These are phyloP conservation scores for Phalacrocorax carbo DNA, from an alignment of 2,113 vertebrate genomes.

Conservation along the genomic window DNA sequence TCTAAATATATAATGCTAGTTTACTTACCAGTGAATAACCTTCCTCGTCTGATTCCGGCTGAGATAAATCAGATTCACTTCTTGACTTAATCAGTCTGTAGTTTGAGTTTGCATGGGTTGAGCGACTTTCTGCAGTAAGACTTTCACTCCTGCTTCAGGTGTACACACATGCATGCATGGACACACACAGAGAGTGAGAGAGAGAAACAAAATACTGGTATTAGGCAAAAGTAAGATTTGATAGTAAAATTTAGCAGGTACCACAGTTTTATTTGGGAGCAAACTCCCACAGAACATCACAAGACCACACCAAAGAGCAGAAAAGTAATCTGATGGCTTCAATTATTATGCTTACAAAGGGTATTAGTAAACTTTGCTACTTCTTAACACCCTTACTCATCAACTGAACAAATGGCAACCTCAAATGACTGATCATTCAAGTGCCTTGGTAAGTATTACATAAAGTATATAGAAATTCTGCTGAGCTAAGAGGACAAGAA, in stretches of 20 bases:
- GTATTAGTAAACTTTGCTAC: not conserved
- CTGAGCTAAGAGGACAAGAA: not conserved
- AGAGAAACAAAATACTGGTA: not conserved
- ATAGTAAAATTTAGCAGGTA: not conserved
- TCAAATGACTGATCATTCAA: not conserved
- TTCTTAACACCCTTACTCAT: not conserved
- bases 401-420: not conserved
- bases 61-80: slow-evolving; percentile 96
- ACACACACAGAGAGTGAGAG: not conserved
- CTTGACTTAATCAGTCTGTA: slow-evolving; percentile 93
- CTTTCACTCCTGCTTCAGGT: slow-evolving; percentile 88
- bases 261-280: not conserved
- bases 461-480: not conserved
- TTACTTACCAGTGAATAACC: slow-evolving; percentile 85
- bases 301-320: not conserved
- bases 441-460: not conserved
- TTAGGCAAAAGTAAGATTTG: not conserved
- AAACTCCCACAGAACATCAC: not conserved
- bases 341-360: not conserved
- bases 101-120: slow-evolving; percentile 83
- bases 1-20: not conserved
- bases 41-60: slow-evolving; percentile 97
- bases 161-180: not conserved
- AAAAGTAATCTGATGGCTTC: not conserved
- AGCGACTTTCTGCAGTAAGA: slow-evolving; percentile 90